Evolutionary conservation across 92 coral and sea anemone genomes (phyloP), one percentile per base, ranked within the genome.

Genomic region (Bergia sp.): DNA sequence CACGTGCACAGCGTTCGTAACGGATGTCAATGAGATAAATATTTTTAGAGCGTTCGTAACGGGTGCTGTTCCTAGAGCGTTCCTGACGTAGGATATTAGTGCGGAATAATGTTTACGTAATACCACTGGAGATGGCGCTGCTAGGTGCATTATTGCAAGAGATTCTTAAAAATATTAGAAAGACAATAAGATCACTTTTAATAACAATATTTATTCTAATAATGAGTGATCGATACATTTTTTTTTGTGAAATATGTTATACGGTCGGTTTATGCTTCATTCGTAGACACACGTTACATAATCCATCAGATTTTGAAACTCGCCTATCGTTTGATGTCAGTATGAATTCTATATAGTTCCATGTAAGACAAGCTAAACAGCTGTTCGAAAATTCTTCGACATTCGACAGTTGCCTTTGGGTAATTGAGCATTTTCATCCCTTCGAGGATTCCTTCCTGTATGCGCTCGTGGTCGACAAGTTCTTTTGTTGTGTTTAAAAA

Each of bases 111-210:
- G 73, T 66, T 66, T 66, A 66, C 73, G 73, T 66, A 66, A 66
- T 66, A 66, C 73, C 73, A 66, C 73, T 66, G 73, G 73, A 66
- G 73, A 66, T 66, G 73, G 73, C 73, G 73, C 73, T 66, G 73
- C 73, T 66, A 66, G 73, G 73, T 66, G 73, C 73, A 66, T 66
- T 66, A 66, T 66, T 66, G 73, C 73, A 66, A 66, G 73, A 66
- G 73, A 66, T 66, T 66, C 73, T 66, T 66, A 66, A 66, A 66
- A 66, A 66, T 66, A 66, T 66, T 66, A 66, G 73, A 66, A 66
- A 66, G 73, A 66, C 73, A 66, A 66, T 66, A 66, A 66, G 73
- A 66, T 66, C 73, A 66, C 73, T 16, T 66, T 66, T 66, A 66
- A 66, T 66, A 66, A 66, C 73, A 66, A 66, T 66, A 5, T 66